These are phyloP conservation scores for Nowickia ferox DNA, from an alignment of 2,888 invertebrate genomes.

Conservation along the genomic window DNA sequence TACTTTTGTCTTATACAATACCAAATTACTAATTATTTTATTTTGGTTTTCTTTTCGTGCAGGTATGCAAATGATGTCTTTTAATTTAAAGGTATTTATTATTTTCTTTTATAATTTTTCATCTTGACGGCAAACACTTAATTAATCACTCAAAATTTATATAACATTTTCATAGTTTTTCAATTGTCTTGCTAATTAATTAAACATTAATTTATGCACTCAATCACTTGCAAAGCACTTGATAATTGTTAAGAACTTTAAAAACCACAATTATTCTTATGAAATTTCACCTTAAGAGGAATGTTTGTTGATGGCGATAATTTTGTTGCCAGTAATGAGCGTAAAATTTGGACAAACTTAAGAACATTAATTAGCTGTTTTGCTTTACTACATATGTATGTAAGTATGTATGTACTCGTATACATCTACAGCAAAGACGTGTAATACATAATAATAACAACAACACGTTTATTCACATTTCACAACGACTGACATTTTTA, in stretches of 20 bases:
- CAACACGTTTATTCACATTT: background rate
- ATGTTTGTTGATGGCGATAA: constrained; percentile 37
- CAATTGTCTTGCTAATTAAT: constrained; percentile 6
- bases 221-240: constrained; percentile 17
- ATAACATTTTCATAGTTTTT: constrained; percentile 9
- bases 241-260: constrained; percentile 58
- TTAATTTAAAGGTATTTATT: constrained; percentile 13
- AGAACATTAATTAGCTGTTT: constrained; percentile 66
- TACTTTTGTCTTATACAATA: too few relatives aligned
- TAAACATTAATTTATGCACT: background rate
- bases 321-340: constrained; percentile 56
- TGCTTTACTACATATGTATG: constrained; percentile 11
- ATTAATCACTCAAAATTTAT: constrained; percentile 10
- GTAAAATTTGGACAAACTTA: constrained; percentile 62
- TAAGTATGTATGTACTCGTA: too few relatives aligned
- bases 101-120: background rate
- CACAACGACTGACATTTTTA: constrained; percentile 55
- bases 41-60: background rate
- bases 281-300: constrained; percentile 60
- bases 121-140: background rate
- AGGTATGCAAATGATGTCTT: background rate
- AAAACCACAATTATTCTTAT: constrained; percentile 49
- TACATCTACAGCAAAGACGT: background rate
- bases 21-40: background rate
- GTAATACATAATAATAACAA: background rate